Evolutionary conservation across 2,797 vertebrate genomes (phyloP).

Genomic region (Chelonia mydas): DNA sequence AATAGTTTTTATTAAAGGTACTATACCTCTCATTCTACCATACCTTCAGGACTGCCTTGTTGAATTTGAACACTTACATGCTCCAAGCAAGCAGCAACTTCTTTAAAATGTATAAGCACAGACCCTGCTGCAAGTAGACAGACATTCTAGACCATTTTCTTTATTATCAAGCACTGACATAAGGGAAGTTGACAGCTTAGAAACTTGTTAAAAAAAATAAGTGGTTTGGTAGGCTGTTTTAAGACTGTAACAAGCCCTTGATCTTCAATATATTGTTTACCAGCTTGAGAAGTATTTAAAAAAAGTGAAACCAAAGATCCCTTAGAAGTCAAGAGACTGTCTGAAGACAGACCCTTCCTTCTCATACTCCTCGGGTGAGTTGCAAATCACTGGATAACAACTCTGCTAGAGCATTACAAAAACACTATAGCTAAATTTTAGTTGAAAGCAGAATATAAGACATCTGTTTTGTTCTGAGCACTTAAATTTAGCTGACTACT

Average conservation of each 20-base stretch:
- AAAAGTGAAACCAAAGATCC: neutral
- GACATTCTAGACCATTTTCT: neutral
- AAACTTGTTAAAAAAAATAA: neutral
- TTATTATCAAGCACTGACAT: neutral
- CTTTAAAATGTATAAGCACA: neutral
- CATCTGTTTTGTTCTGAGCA: neutral
- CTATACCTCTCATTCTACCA: rapidly evolving
- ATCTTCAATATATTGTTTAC: neutral
- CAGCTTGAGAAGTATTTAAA: conserved; percentile 15
- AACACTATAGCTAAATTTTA: neutral
- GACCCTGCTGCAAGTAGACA: rapidly evolving
- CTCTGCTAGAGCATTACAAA: neutral
- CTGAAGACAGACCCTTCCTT: neutral
- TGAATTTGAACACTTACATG: rapidly evolving
- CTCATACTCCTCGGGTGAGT: neutral
- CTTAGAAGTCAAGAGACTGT: conserved; percentile 17
- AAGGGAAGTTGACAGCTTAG: neutral
- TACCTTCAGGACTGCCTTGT: neutral
- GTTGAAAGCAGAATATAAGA: neutral
- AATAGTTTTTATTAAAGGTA: neutral
- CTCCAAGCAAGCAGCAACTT: neutral
- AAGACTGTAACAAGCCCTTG: conserved; percentile 32
- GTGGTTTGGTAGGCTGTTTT: neutral
- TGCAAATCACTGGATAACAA: neutral
- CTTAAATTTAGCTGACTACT: neutral